Conservation (phyloP, 2,888 invertebrate genomes). For the Gandaritis pyraliata region DNA sequence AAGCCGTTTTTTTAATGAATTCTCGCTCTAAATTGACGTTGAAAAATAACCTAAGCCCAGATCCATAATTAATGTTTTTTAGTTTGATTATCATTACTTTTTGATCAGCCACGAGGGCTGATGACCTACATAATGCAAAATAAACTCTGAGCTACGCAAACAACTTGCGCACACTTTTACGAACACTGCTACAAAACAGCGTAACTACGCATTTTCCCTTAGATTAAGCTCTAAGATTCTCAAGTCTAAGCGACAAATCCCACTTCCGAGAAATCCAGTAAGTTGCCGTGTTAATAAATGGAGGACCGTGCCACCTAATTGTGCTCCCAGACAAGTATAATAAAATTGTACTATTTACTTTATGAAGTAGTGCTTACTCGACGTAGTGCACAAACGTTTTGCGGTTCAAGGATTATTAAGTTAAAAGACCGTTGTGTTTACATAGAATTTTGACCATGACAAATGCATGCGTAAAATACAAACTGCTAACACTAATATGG, state of each 20-base stretch:
- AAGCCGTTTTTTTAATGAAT: too few relatives aligned
- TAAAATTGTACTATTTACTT: conserved; percentile 44
- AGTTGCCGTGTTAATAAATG: conserved; percentile 42
- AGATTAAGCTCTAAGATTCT: neutral
- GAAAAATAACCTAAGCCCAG: too few relatives aligned
- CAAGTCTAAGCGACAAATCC: conserved; percentile 21
- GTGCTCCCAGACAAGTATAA: conserved; percentile 40
- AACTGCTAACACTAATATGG: neutral
- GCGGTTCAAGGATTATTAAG: conserved; percentile 4
- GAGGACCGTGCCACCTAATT: conserved; percentile 40
- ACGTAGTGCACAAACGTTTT: conserved; percentile 5
- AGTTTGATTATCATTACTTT: too few relatives aligned
- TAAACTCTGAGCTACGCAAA: too few relatives aligned
- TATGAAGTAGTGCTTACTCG: conserved; percentile 16
- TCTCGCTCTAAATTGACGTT: too few relatives aligned
- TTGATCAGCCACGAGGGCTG: too few relatives aligned
- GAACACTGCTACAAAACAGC: too few relatives aligned
- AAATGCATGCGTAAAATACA: neutral
- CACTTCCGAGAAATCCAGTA: conserved; percentile 47
- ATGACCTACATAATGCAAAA: too few relatives aligned
- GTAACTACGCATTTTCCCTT: too few relatives aligned
- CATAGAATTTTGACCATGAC: neutral
- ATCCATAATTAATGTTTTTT: too few relatives aligned
- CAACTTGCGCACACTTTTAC: too few relatives aligned
- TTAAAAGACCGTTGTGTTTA: conserved; percentile 6